Percentiles rank a stretch among this genome's conserved stretches.
phyloP scores from a whole-genome alignment of 2,888 invertebrate species.

The Clunio marinus region DNA sequence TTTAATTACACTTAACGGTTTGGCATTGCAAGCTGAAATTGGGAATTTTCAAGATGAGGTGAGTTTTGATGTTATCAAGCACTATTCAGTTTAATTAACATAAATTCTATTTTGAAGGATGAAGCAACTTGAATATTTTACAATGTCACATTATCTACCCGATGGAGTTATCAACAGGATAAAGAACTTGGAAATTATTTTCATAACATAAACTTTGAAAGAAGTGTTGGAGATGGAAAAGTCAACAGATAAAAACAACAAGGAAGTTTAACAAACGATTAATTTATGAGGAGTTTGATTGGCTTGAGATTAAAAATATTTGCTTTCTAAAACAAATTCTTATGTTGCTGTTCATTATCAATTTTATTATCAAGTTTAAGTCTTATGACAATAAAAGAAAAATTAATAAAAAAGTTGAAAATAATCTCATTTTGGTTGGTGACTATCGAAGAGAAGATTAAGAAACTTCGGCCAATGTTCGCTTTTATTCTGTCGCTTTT shows the following conservation, averaged over 20 bases:
- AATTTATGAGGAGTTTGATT: constrained; percentile 54
- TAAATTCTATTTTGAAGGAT: constrained; percentile 46
- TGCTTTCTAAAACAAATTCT: constrained; percentile 71
- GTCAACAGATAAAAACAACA: background rate
- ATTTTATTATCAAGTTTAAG: no score
- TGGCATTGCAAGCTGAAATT: constrained; percentile 80
- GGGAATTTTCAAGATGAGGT: constrained; percentile 64
- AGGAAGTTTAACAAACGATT: constrained; percentile 12
- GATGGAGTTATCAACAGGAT: constrained; percentile 55
- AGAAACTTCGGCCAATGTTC: background rate
- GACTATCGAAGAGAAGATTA: background rate
- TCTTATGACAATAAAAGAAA: no score
- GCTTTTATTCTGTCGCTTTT: background rate
- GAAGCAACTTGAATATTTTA: constrained; percentile 60
- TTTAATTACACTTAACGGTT: constrained; percentile 67
- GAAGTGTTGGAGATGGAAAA: background rate
- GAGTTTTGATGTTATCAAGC: background rate
- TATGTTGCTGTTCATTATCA: background rate
- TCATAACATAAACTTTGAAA: constrained; percentile 41
- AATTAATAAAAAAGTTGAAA: no score
- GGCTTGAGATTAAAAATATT: constrained; percentile 72
- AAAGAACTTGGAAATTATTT: constrained; percentile 52
- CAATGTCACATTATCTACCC: constrained; percentile 77
- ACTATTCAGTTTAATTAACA: background rate
- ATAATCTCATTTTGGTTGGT: no score